Percentiles rank a stretch among this genome's conserved stretches.
These are phyloP conservation scores for Phrixothrix hirtus DNA, from an alignment of 2,888 invertebrate species.

Conservation along the genomic window DNA sequence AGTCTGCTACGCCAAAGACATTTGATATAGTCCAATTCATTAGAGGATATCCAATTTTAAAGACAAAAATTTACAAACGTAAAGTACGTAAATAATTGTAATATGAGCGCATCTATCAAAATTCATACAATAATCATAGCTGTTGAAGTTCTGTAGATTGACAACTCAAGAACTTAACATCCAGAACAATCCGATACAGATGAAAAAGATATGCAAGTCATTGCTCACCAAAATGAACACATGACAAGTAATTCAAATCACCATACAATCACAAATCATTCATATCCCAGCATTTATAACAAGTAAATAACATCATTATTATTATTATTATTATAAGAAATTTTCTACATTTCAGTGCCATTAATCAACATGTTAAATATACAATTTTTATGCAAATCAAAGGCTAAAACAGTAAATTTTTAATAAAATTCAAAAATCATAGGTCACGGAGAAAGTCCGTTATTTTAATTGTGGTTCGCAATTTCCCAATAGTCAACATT, in stretches of 20 bases:
- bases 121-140: slow-evolving; percentile 16
- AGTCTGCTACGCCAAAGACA: slow-evolving; percentile 13
- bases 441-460: no score
- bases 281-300: no score
- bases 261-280: slow-evolving; percentile 42
- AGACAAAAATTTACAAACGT: neutral
- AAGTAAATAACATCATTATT: no score
- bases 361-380: neutral
- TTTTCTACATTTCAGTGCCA: neutral
- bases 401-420: no score
- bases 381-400: no score
- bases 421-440: no score
- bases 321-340: slow-evolving; percentile 35
- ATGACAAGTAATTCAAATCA: slow-evolving; percentile 43
- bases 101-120: slow-evolving; percentile 17
- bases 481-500: no score
- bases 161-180: slow-evolving; percentile 35
- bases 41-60: neutral
- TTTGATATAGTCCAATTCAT: slow-evolving; percentile 5
- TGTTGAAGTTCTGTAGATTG: slow-evolving; percentile 31
- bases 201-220: slow-evolving; percentile 40
- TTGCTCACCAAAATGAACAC: slow-evolving; percentile 41
- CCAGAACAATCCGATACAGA: slow-evolving; percentile 41
- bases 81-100: slow-evolving; percentile 4
- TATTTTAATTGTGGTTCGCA: no score